phyloP scores from a whole-genome alignment of 2,888 invertebrate genomes.

The Shargacucullia verbasci region DNA sequence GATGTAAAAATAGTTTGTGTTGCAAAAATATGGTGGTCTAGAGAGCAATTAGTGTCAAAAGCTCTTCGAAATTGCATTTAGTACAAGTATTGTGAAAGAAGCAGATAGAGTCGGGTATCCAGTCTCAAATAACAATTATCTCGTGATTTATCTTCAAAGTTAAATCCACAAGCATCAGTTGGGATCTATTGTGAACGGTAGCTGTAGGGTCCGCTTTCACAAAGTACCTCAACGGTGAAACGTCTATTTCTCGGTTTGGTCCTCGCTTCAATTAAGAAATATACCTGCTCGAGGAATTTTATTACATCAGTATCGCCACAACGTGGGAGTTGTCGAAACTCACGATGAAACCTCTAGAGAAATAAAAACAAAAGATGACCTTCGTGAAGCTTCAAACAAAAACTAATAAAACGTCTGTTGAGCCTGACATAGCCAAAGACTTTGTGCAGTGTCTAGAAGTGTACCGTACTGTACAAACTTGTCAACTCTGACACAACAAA shows the following conservation, averaged over 20 bases:
- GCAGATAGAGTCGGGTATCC: slow-evolving; percentile 45
- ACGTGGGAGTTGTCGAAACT: slow-evolving; percentile 6
- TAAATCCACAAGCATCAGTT: slow-evolving; percentile 59
- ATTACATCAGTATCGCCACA: slow-evolving; percentile 4
- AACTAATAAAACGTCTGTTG: slow-evolving; percentile 36
- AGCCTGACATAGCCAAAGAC: slow-evolving; percentile 37
- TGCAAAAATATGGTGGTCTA: background rate
- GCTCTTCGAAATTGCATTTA: background rate
- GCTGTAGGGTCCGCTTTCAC: slow-evolving; percentile 22
- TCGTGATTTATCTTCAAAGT: slow-evolving; percentile 68
- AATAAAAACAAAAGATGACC: slow-evolving; percentile 22
- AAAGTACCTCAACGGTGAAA: background rate
- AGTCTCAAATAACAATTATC: slow-evolving; percentile 60
- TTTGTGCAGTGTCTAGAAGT: slow-evolving; percentile 31
- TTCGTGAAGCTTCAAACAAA: slow-evolving; percentile 26
- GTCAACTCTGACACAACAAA: slow-evolving; percentile 50
- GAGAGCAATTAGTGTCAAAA: background rate
- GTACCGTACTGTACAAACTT: slow-evolving; percentile 29
- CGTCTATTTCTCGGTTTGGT: background rate
- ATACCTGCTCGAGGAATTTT: background rate
- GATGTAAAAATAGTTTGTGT: slow-evolving; percentile 3
- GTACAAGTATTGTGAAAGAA: slow-evolving; percentile 7
- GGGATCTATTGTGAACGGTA: slow-evolving; percentile 56
- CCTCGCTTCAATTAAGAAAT: background rate
- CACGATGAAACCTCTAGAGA: background rate